A percentile compares a stretch with the other conserved stretches of the same genome.
These are phyloP conservation scores for Takifugu flavidus DNA, from an alignment of 2,113 vertebrate genomes.

Conservation along the genomic window DNA sequence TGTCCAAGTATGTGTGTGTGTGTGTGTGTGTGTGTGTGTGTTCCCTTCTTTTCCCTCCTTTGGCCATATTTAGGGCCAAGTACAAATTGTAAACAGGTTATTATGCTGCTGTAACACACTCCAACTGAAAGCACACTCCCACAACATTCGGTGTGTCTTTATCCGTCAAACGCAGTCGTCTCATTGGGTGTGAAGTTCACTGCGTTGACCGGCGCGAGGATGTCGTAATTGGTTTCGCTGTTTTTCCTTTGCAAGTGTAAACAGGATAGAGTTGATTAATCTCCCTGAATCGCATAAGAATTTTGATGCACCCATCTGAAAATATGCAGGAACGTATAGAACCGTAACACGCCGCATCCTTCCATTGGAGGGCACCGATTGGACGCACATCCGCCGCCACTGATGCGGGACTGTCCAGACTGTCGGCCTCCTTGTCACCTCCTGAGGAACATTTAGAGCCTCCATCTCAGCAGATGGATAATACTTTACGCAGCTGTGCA, in stretches of 20 bases:
- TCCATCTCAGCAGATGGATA: constrained; percentile 56
- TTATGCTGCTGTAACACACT: constrained; percentile 73
- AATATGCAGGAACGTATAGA: neutral
- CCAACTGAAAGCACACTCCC: constrained; percentile 64
- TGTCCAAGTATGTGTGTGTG: constrained; percentile 25
- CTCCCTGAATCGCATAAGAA: neutral
- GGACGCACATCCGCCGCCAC: constrained; percentile 49
- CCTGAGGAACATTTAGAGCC: constrained; percentile 54
- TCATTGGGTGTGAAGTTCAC: constrained; percentile 58
- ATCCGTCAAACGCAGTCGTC: constrained; percentile 41
- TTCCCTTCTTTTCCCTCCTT: constrained; percentile 48
- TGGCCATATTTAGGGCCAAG: constrained; percentile 69
- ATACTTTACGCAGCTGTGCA: constrained; percentile 75
- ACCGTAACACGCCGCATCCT: neutral
- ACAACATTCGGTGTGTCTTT: constrained; percentile 52
- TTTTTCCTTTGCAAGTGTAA: constrained; percentile 9
- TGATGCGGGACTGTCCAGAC: constrained; percentile 49
- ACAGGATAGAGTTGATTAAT: constrained; percentile 6
- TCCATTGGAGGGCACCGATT: constrained; percentile 21
- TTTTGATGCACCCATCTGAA: neutral
- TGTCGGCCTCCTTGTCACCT: constrained; percentile 61
- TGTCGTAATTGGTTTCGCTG: constrained; percentile 21
- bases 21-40: constrained; percentile 28
- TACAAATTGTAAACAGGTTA: constrained; percentile 80
- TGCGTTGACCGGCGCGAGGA: constrained; percentile 21